Percentiles rank a stretch among this genome's conserved stretches.
Conservation (phyloP, 2,113 vertebrate species). For the Diphyllodes magnificus region DNA sequence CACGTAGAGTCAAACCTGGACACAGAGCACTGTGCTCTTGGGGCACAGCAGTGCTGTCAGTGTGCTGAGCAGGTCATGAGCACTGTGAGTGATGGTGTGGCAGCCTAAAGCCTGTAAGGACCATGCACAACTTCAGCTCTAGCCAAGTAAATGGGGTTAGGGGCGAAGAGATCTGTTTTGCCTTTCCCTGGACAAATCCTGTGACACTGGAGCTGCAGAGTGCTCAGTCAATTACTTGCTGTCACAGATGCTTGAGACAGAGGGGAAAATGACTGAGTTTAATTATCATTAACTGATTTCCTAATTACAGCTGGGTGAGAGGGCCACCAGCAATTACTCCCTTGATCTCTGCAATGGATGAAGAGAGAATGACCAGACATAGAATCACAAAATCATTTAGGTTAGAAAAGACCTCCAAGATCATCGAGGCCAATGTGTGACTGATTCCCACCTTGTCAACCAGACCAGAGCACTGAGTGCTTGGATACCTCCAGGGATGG, state of each 20-base stretch:
- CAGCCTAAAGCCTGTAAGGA: neutral
- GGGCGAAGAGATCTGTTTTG: neutral
- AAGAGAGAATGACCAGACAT: neutral
- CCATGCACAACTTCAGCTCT: neutral
- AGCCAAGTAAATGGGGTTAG: neutral
- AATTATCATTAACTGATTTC: neutral
- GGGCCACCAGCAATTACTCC: neutral
- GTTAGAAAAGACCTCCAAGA: neutral
- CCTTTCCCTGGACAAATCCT: neutral
- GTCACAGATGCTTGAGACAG: neutral
- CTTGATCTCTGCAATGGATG: neutral
- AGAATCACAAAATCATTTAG: neutral
- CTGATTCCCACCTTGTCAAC: neutral
- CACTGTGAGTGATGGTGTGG: too few species aligned
- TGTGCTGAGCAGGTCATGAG: accelerated
- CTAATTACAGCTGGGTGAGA: neutral
- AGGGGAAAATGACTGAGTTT: neutral
- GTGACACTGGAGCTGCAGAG: neutral
- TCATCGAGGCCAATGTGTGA: accelerated
- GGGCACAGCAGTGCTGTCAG: neutral
- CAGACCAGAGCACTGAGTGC: neutral
- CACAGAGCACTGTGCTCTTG: neutral
- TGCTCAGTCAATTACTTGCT: neutral
- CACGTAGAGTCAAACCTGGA: neutral
- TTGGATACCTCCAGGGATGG: neutral